Base-by-base conservation (phyloP, 2,888 invertebrate species). In the Hedya salicella region DNA sequence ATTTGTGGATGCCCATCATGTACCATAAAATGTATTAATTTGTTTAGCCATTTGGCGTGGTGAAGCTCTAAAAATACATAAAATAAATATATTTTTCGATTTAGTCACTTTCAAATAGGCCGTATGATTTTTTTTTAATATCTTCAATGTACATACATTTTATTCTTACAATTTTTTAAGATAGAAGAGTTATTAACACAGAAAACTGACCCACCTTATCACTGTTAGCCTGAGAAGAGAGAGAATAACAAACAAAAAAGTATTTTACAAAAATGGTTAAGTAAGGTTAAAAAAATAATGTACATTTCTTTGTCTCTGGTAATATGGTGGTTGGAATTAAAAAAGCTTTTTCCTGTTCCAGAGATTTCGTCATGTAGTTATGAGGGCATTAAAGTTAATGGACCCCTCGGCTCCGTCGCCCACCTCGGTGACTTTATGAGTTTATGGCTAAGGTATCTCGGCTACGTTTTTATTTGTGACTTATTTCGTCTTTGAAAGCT, bases 341-440 rank as follows among this genome's bases (percentile, higher is more conserved):
- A 75, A 87, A 85, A 86, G 84, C 85, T 87, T 88, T 87, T 88
- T 82, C 80, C 83, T 82, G 85, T 85, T 84, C 80, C 81, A 82
- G 81, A 84, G 84, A 84, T 86, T 87, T 85, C 79, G 81, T 82
- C 83, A 86, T 86, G 80, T 85, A 87, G 87, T 85, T 87, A 86
- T 86, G 86, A 83, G 81, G 80, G 79, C 79, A 83, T 87, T 87
- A 88, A 88, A 88, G 81, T 89, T 88, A 89, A 89, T 89, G 87
- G 86, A 81, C 76, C 81, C 77, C 80, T 79, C 78, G 78, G 75
- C 77, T 78, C 73, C 77, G 62, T 66, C 62, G 77, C 80, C 82
- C 70, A 80, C 82, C 80, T 79, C 78, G 74, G 76, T 77, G 79
- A 82, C 78, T 88, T 89, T 87, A 88, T 83, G 83, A 79, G 80